Percentiles rank a stretch among this genome's conserved stretches.
These are phyloP conservation scores for Pseudomyrmex gracilis DNA, from an alignment of 1,140 invertebrate species.

Conservation along the genomic window DNA sequence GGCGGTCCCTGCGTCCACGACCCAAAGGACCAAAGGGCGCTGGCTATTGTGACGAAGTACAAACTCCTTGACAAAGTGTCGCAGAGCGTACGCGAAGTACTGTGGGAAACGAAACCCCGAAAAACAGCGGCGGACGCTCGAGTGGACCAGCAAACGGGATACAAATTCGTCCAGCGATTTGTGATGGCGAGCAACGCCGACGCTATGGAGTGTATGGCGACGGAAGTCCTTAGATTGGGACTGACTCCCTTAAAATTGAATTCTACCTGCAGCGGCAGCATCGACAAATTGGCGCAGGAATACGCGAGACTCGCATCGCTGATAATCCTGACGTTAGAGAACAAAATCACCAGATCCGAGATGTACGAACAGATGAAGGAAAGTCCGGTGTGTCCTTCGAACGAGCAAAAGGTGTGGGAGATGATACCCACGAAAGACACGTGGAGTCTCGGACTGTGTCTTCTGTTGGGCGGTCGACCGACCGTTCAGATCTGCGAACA, in stretches of 20 bases:
- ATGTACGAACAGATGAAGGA: constrained; percentile 73
- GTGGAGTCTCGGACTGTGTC: constrained; percentile 75
- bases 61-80: constrained; percentile 60
- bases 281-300: constrained; percentile 80
- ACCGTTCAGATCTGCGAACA: constrained; percentile 84
- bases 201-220: constrained; percentile 84
- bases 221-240: constrained; percentile 77
- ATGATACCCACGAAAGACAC: constrained; percentile 76
- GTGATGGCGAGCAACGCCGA: constrained; percentile 87
- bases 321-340: constrained; percentile 73
- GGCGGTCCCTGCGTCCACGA: constrained; percentile 89
- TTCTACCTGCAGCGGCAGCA: constrained; percentile 84
- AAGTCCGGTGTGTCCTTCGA: constrained; percentile 66
- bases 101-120: constrained; percentile 45
- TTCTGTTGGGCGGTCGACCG: constrained; percentile 87
- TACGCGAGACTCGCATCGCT: constrained; percentile 80
- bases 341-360: constrained; percentile 72
- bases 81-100: constrained; percentile 59
- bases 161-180: constrained; percentile 83
- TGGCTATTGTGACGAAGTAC: constrained; percentile 83
- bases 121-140: constrained; percentile 38
- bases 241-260: constrained; percentile 85
- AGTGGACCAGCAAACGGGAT: constrained; percentile 68
- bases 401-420: constrained; percentile 67
- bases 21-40: constrained; percentile 74